Base-by-base conservation (phyloP, 2,113 vertebrate genomes). In the Lepus europaeus region DNA sequence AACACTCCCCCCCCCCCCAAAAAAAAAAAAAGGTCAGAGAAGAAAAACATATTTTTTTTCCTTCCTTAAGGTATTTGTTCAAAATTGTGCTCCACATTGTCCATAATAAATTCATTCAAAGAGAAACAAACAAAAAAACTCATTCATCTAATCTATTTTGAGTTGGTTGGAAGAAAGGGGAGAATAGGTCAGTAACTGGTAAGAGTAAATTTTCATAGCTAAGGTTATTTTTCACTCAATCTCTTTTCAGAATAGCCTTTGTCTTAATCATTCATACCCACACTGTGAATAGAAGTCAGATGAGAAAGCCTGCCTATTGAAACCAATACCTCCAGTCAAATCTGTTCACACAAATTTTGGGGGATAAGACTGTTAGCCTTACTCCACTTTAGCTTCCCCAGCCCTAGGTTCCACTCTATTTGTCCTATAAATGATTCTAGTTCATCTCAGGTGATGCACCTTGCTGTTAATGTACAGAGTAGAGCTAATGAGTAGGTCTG, bases 251-350 rank as follows among this genome's bases (percentile, higher is more conserved):
- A 81, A 49, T 88, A 68, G 19, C 1, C 6, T 68, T 91, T 90
- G 56, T 90, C 68, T 91, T 70, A 93, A 56, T 36, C 14, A 36
- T 61, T 61, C 10, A 9, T 72, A 77, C 25, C 25, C 31, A 33
- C 36, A 36, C 29, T 78, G 56, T 25, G n/a, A 68, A 20, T 23
- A 92, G 87, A 5, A 59, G 56, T 84, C 29, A 53, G 49, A 59
- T 20, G 17, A 89, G 33, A 77, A 64, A 77, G 2, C 0, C 39
- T 51, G 5, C 39, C 16, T 69, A 33, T 23, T 74, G n/a, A 90
- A 95, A 84, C 23, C 29, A 91, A 33, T 29, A 89, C 19, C n/a
- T 73, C 68, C 78, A 74, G 93, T 12, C 84, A 94, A 96, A 96
- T 27, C 14, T 4, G 91, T 90, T 69, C 87, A 90, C 93, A 68